These are phyloP conservation scores for Drosophila seclusa DNA, from an alignment of 2,888 invertebrate genomes.

Conservation along the genomic window DNA sequence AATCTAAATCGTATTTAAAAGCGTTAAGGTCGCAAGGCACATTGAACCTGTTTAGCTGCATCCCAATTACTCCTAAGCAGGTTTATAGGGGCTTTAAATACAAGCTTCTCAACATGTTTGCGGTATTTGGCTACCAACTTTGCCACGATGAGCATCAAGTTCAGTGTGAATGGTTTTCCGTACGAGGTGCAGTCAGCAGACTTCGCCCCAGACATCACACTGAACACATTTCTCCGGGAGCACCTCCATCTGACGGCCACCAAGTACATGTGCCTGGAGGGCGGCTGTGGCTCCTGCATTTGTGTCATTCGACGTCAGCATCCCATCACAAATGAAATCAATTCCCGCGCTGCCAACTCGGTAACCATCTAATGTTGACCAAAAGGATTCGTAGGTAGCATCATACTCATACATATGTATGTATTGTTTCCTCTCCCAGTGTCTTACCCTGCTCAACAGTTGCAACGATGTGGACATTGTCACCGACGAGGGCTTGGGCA, in stretches of 20 bases:
- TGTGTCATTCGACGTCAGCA: constrained; percentile 84
- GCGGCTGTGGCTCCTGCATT: constrained; percentile 89
- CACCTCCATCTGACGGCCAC: constrained; percentile 88
- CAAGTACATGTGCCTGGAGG: constrained; percentile 89
- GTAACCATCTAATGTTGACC: constrained; percentile 20
- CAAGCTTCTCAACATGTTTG: constrained; percentile 12
- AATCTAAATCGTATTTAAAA: too few relatives aligned
- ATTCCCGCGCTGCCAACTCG: constrained; percentile 88
- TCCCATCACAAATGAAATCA: constrained; percentile 60
- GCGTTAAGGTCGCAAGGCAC: too few relatives aligned
- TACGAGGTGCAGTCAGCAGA: constrained; percentile 78
- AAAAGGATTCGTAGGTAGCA: background rate
- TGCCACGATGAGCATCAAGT: constrained; percentile 65
- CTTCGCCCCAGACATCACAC: constrained; percentile 85
- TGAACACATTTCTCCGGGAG: constrained; percentile 87
- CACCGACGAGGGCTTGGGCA: constrained; percentile 91
- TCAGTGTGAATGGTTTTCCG: constrained; percentile 66
- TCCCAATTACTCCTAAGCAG: constrained; percentile 46
- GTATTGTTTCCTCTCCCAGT: constrained; percentile 82
- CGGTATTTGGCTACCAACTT: constrained; percentile 30
- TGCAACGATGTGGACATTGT: constrained; percentile 88
- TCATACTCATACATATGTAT: background rate
- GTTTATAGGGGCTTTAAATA: constrained; percentile 60
- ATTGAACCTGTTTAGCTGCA: constrained; percentile 53
- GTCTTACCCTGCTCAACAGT: constrained; percentile 88